Conservation (phyloP, 2,888 invertebrate genomes). For the Carcina quercana region DNA sequence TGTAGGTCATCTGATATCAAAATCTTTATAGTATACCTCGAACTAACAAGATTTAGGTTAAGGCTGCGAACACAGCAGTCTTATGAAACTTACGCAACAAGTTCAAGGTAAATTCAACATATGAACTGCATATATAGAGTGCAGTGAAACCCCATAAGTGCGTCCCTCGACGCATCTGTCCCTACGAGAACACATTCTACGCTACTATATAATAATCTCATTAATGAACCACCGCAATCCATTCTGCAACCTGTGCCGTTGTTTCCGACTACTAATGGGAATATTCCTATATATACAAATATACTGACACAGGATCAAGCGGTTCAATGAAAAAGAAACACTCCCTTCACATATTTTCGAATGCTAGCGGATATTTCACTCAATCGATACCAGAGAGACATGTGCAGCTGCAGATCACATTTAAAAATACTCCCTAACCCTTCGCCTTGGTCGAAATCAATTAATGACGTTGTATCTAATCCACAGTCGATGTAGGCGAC, state of each 20-base stretch:
- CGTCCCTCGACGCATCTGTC: slow-evolving; percentile 30
- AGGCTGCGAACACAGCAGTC: no score
- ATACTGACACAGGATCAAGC: no score
- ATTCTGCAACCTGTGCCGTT: no score
- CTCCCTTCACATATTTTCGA: slow-evolving; percentile 1
- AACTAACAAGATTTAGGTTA: no score
- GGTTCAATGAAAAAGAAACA: slow-evolving; percentile 2
- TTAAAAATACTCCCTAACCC: slow-evolving; percentile 47
- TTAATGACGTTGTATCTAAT: slow-evolving; percentile 67
- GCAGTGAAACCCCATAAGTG: slow-evolving; percentile 44
- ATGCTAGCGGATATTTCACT: slow-evolving; percentile 7
- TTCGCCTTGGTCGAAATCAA: slow-evolving; percentile 53
- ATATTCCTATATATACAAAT: no score
- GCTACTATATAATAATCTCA: slow-evolving; percentile 48
- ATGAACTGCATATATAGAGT: slow-evolving; percentile 19
- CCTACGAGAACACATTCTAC: slow-evolving; percentile 36
- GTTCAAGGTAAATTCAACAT: slow-evolving; percentile 23
- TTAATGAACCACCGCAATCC: slow-evolving; percentile 39
- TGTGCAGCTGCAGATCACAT: slow-evolving; percentile 38
- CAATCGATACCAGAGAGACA: slow-evolving; percentile 10
- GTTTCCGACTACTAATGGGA: no score
- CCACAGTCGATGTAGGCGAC: slow-evolving; percentile 52
- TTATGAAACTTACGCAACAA: no score
- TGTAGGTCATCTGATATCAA: no score
- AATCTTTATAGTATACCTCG: no score